These are phyloP conservation scores for Rhinatrema bivittatum DNA, from an alignment of 2,797 vertebrate genomes.

Conservation along the genomic window DNA sequence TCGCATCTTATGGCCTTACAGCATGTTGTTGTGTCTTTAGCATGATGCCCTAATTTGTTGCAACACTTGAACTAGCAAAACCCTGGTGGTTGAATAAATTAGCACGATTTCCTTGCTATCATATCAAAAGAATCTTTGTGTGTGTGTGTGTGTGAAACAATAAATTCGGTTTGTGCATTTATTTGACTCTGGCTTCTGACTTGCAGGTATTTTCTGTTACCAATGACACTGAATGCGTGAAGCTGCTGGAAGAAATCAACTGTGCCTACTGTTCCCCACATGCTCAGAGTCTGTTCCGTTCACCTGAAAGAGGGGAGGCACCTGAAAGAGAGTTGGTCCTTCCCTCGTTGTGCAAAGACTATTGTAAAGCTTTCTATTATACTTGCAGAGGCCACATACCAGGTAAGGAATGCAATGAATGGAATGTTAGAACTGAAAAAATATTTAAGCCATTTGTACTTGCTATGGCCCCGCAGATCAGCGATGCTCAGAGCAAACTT, in stretches of 20 bases:
- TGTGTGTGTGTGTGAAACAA: neutral
- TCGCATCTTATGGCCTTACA: too few species aligned
- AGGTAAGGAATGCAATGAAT: constrained; percentile 72
- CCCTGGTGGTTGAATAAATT: neutral
- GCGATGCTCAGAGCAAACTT: too few species aligned
- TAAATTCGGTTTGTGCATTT: constrained; percentile 18
- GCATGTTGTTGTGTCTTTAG: neutral
- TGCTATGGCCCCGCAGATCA: too few species aligned
- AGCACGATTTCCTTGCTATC: constrained; percentile 3
- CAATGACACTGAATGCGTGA: constrained; percentile 95
- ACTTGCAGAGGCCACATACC: constrained; percentile 91
- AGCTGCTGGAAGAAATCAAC: constrained; percentile 92
- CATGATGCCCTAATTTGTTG: neutral
- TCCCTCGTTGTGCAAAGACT: constrained; percentile 89
- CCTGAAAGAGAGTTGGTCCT: constrained; percentile 79
- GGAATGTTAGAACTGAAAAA: constrained; percentile 3
- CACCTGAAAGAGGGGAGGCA: constrained; percentile 71
- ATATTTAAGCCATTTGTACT: too few species aligned
- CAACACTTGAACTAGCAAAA: neutral
- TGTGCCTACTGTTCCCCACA: constrained; percentile 95
- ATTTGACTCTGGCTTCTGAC: constrained; percentile 53
- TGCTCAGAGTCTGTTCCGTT: constrained; percentile 88
- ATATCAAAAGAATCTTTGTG: neutral
- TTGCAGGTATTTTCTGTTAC: constrained; percentile 87
- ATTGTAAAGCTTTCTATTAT: constrained; percentile 97